Conservation (phyloP, 2,113 vertebrate genomes). For the Notiomystis cincta region DNA sequence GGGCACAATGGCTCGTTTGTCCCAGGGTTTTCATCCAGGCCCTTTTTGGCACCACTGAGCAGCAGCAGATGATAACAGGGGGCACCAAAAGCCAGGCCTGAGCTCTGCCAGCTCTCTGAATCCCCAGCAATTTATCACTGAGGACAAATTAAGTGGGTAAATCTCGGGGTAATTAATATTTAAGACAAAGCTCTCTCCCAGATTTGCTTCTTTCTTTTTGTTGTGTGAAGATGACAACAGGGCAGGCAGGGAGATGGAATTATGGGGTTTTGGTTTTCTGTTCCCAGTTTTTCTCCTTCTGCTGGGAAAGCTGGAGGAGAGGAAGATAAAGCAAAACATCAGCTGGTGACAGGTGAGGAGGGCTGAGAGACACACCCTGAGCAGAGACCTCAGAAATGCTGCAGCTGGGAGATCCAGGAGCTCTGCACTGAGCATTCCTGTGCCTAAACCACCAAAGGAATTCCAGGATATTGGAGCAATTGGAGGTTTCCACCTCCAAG, state of each 20-base stretch:
- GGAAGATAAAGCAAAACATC: neutral
- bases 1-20: neutral
- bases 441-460: accelerated
- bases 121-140: neutral
- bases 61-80: neutral
- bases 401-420: neutral
- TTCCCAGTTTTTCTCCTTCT: neutral
- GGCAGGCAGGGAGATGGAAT: neutral
- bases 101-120: neutral
- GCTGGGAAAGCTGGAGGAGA: neutral
- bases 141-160: neutral
- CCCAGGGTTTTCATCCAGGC: neutral
- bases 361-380: too few species aligned
- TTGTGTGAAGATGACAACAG: accelerated
- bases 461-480: neutral
- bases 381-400: neutral
- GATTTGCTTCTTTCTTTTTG: neutral
- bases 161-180: neutral
- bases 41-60: neutral
- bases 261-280: neutral
- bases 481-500: neutral
- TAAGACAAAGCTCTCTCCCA: neutral
- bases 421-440: accelerated
- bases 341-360: neutral
- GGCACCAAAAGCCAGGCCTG: neutral